Percentiles rank a stretch among this genome's conserved stretches.
Conservation (phyloP, 2,113 vertebrate genomes). For the Camelus bactrianus region DNA sequence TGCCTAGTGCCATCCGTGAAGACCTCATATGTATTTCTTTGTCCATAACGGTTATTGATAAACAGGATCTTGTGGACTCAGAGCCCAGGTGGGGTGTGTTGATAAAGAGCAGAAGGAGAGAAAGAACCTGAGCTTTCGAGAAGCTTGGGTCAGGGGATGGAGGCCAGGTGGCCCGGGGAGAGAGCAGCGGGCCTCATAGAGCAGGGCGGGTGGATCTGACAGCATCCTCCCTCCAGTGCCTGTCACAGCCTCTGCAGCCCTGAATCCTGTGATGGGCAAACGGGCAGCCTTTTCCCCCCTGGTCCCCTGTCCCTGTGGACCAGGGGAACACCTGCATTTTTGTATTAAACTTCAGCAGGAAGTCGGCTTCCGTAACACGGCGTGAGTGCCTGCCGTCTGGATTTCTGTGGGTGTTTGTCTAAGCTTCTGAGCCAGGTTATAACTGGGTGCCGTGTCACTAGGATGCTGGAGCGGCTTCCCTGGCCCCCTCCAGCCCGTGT, state of each 20-base stretch:
- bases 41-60: background rate
- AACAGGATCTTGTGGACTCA: background rate
- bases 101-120: background rate
- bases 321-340: background rate
- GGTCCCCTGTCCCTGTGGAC: background rate
- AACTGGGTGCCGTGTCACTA: conserved; percentile 60
- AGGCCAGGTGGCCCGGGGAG: background rate
- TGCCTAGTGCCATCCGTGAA: background rate
- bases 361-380: conserved; percentile 34
- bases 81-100: background rate
- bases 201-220: background rate
- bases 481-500: conserved; percentile 42
- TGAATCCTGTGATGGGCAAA: background rate
- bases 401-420: conserved; percentile 69
- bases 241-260: background rate
- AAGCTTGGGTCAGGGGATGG: background rate
- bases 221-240: background rate
- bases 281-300: background rate
- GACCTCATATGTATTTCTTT: background rate
- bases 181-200: background rate
- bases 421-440: conserved; percentile 71
- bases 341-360: conserved; percentile 75
- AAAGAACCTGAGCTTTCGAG: background rate
- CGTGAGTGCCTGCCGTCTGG: conserved; percentile 26
- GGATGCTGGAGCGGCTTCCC: conserved; percentile 53